These are phyloP conservation scores for Bagarius yarrelli DNA, from an alignment of 2,113 vertebrate genomes.

Conservation along the genomic window DNA sequence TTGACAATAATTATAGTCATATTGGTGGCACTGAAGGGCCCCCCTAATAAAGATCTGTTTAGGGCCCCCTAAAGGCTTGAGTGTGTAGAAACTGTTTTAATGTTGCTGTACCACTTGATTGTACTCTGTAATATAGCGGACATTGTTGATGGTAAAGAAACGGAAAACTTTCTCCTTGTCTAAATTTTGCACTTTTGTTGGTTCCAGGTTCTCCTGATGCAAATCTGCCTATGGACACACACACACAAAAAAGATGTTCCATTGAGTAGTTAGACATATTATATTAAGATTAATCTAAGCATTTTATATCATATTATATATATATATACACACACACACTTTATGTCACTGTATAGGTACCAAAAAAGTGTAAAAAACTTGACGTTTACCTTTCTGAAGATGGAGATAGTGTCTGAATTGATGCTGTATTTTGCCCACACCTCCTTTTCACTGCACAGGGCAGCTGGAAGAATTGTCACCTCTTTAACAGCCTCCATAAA, in stretches of 20 bases:
- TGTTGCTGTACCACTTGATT: conserved; percentile 73
- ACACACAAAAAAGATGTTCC: too few relatives aligned
- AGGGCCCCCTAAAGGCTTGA: too few relatives aligned
- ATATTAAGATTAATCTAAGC: too few relatives aligned
- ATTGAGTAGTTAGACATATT: too few relatives aligned
- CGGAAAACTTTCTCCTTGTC: conserved; percentile 73
- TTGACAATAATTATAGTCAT: too few relatives aligned
- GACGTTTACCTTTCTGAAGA: conserved; percentile 81
- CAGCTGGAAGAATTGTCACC: conserved; percentile 73
- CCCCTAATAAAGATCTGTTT: too few relatives aligned
- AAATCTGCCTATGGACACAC: conserved; percentile 77
- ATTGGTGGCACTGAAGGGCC: too few relatives aligned
- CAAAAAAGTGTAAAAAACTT: background rate
- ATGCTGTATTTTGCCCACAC: conserved; percentile 76
- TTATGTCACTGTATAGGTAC: too few relatives aligned
- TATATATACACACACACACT: conserved; percentile 26
- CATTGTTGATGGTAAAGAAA: conserved; percentile 78
- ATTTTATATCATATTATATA: too few relatives aligned
- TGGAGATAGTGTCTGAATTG: conserved; percentile 66
- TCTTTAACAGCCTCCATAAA: conserved; percentile 64
- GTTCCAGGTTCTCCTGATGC: conserved; percentile 71
- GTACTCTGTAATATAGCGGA: conserved; percentile 88
- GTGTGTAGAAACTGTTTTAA: background rate
- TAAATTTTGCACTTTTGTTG: conserved; percentile 61
- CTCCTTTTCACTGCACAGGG: conserved; percentile 71